These are phyloP conservation scores for Melitaea cinxia DNA, from an alignment of 1,140 invertebrate genomes.

Conservation along the genomic window DNA sequence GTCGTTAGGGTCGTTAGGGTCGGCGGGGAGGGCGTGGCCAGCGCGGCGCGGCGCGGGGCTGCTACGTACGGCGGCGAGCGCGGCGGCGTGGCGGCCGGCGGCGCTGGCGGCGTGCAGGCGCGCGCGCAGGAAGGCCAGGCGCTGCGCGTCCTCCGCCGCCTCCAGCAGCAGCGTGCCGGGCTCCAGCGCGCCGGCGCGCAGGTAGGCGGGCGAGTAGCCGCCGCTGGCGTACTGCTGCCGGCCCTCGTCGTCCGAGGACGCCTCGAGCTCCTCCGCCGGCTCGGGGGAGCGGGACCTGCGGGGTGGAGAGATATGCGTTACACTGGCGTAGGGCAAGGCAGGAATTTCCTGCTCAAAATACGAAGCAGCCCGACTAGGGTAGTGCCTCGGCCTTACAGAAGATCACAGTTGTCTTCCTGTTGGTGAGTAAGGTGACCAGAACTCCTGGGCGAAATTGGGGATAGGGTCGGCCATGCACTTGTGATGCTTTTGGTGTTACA, in stretches of 20 bases:
- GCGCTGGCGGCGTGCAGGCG: conserved; percentile 65
- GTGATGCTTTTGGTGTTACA: too few species aligned
- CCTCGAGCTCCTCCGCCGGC: conserved; percentile 47
- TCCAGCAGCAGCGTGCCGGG: conserved; percentile 91
- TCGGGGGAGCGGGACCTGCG: conserved; percentile 7
- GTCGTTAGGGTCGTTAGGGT: too few species aligned
- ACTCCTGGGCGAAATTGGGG: too few species aligned
- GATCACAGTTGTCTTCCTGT: too few species aligned
- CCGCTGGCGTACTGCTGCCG: conserved; percentile 87
- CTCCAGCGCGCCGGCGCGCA: conserved; percentile 87
- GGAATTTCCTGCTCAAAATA: too few species aligned
- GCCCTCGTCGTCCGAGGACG: conserved; percentile 41
- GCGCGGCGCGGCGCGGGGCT: neutral
- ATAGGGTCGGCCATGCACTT: too few species aligned
- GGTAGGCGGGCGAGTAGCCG: conserved; percentile 91
- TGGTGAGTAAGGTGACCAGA: too few species aligned
- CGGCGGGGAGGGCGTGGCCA: neutral
- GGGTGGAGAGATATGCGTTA: too few species aligned
- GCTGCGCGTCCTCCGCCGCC: conserved; percentile 89
- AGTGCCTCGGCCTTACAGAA: too few species aligned
- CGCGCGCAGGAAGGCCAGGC: conserved; percentile 88
- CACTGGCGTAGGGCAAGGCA: too few species aligned
- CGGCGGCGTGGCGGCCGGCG: conserved; percentile 37
- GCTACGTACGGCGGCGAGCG: neutral
- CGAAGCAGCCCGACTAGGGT: too few species aligned